Base-by-base conservation (phyloP, 2,888 invertebrate genomes). In the Zaprionus obscuricornis region DNA sequence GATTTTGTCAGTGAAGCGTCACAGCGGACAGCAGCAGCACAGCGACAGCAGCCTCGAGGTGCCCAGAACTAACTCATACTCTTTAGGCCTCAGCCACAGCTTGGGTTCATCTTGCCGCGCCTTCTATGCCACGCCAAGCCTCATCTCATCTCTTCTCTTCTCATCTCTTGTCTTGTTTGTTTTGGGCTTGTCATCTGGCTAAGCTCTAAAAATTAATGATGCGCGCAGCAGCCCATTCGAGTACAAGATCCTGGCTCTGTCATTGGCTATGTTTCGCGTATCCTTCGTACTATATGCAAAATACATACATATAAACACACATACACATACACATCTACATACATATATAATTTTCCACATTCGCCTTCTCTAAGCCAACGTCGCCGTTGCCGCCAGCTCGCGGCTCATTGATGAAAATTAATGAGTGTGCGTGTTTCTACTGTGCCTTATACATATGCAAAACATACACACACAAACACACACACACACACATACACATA, bases 121-220 rank as follows among this genome's bases (percentile, higher is more conserved):
- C 20, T 42, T 8, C 42, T n/a, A n/a, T n/a, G n/a, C n/a, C n/a
- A n/a, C n/a, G n/a, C n/a, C n/a, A n/a, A n/a, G n/a, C n/a, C 47
- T 49, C 42, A 43, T 26, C 62, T 64, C 31, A 13, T n/a, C 22
- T 10, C 22, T 18, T n/a, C n/a, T n/a, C n/a, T n/a, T n/a, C 16
- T 13, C 37, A 8, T n/a, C 6, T 54, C 39, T 59, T 50, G 54
- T 63, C 51, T 60, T 74, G 57, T 70, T 45, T 75, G 68, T 75
- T 81, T 77, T 75, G 54, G 77, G 62, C 76, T 69, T 88, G 88
- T 89, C 89, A 89, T 89, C 89, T 89, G 89, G 84, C 87, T 89
- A 89, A 89, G 88, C 89, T 89, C 88, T 88, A 89, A 89, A 89
- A 89, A 89, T 89, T 89, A 89, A 89, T 89, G 88, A 89, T 89